Conservation (phyloP, 2,888 invertebrate genomes). For the Crematogaster levior region DNA sequence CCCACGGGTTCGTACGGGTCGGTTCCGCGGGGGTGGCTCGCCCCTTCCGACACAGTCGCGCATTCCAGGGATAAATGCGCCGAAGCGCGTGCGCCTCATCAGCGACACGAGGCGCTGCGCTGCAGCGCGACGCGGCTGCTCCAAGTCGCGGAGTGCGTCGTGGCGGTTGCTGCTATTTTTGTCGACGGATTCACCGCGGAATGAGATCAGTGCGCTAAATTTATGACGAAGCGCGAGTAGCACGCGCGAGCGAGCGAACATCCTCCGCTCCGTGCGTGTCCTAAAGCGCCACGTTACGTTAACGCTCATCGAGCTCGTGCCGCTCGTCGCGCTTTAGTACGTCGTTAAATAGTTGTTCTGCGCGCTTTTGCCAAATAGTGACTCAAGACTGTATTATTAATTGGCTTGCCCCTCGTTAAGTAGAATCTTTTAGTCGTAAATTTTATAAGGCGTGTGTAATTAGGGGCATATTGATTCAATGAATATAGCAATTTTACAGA, state of each 20-base stretch:
- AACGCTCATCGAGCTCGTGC: constrained; percentile 22
- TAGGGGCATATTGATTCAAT: background rate
- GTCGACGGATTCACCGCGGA: constrained; percentile 79
- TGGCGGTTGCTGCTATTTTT: constrained; percentile 74
- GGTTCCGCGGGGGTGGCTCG: constrained; percentile 29
- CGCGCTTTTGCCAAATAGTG: background rate
- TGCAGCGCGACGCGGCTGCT: background rate
- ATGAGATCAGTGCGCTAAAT: constrained; percentile 83
- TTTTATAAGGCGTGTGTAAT: background rate
- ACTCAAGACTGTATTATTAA: background rate
- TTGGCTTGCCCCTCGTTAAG: background rate
- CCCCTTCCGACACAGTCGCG: background rate
- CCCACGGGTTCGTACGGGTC: constrained; percentile 33
- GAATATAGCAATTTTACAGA: background rate
- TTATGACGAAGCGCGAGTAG: constrained; percentile 68
- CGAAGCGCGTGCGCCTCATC: constrained; percentile 46
- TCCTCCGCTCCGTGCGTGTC: background rate
- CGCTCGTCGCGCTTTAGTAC: constrained; percentile 31
- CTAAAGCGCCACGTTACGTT: constrained; percentile 23
- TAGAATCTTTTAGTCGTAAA: background rate
- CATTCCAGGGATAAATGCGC: constrained; percentile 48
- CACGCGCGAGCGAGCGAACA: constrained; percentile 1
- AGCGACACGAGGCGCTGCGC: background rate
- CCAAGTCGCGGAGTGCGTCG: constrained; percentile 49
- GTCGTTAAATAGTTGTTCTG: constrained; percentile 31